These are phyloP conservation scores for Entomobrya proxima DNA, from an alignment of 2,888 invertebrate genomes.

Conservation along the genomic window DNA sequence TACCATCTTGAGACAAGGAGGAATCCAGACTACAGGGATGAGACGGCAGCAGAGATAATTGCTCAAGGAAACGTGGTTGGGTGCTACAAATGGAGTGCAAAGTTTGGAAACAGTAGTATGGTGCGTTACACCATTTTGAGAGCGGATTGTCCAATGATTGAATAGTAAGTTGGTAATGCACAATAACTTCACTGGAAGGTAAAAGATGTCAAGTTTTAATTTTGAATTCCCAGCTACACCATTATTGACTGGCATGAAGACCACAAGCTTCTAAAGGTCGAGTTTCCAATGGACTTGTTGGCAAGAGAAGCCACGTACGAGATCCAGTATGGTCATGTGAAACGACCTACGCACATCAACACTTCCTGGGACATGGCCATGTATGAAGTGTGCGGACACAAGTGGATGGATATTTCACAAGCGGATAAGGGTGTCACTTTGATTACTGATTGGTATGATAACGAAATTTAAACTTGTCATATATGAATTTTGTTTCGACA, in stretches of 20 bases:
- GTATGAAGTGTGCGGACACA: constrained; percentile 80
- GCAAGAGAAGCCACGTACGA: constrained; percentile 78
- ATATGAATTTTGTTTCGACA: too few relatives aligned
- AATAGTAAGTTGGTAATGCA: constrained; percentile 77
- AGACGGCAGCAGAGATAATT: not conserved
- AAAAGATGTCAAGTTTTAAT: not conserved
- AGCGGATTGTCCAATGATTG: constrained; percentile 78
- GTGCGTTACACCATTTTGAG: constrained; percentile 77
- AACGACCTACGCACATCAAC: constrained; percentile 79
- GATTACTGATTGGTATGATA: constrained; percentile 77
- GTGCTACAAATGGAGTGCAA: constrained; percentile 65
- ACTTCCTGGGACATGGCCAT: constrained; percentile 80
- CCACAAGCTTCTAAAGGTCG: constrained; percentile 79
- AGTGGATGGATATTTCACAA: constrained; percentile 79
- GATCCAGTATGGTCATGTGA: constrained; percentile 79
- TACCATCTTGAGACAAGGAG: constrained; percentile 79
- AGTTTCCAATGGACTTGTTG: constrained; percentile 78
- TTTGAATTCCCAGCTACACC: constrained; percentile 76
- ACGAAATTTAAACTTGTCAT: not conserved
- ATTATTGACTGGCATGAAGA: constrained; percentile 79
- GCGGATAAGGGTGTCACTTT: constrained; percentile 78
- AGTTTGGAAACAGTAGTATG: constrained; percentile 65
- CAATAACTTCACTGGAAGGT: constrained; percentile 76
- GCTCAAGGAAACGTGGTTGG: constrained; percentile 62
- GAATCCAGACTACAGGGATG: constrained; percentile 31